These are phyloP conservation scores for Eupithecia dodoneata DNA, from an alignment of 2,888 invertebrate genomes.

Conservation along the genomic window DNA sequence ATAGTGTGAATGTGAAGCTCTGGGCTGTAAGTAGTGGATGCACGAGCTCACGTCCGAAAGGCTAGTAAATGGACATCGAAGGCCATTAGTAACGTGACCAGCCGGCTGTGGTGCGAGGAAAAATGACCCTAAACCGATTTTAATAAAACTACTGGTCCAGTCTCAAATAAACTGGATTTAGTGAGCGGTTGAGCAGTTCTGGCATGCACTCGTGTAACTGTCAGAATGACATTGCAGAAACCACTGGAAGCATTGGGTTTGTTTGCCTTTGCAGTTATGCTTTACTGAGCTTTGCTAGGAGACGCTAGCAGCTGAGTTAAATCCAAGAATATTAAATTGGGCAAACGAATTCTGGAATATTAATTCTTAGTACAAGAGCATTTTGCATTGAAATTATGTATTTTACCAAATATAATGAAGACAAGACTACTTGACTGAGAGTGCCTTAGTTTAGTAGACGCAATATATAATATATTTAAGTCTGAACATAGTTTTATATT, in stretches of 20 bases:
- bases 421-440: background rate
- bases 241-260: background rate
- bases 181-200: background rate
- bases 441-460: background rate
- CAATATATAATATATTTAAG: too few species aligned
- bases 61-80: constrained; percentile 47
- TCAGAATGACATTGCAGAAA: background rate
- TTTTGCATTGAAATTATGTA: background rate
- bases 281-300: background rate
- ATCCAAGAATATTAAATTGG: background rate
- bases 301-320: background rate
- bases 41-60: constrained; percentile 34
- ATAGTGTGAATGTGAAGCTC: constrained; percentile 1
- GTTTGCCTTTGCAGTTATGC: background rate
- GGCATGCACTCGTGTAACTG: background rate
- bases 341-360: background rate
- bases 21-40: constrained; percentile 27
- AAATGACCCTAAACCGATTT: constrained; percentile 44
- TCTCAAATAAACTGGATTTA: background rate
- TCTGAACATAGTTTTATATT: too few species aligned
- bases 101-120: constrained; percentile 44
- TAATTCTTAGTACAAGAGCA: background rate
- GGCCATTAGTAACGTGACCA: constrained; percentile 51
- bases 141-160: background rate
- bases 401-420: background rate